phyloP scores from a whole-genome alignment of 2,888 invertebrate species.

The Pyrgus malvae region DNA sequence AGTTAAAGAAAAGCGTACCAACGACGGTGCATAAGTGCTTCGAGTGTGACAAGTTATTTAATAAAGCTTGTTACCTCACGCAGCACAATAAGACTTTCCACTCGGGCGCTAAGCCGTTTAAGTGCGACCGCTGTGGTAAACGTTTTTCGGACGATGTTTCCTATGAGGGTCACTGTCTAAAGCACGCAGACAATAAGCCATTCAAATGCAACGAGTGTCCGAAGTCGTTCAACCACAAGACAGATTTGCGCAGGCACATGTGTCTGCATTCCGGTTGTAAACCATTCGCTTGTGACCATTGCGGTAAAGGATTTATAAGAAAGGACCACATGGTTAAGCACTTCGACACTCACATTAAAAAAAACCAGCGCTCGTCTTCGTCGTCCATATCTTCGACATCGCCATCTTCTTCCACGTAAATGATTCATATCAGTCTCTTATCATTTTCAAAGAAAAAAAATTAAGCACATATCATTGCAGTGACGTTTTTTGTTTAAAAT shows the following conservation, averaged over 20 bases:
- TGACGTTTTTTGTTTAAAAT: constrained; percentile 38
- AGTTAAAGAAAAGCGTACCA: constrained; percentile 57
- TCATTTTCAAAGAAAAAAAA: constrained; percentile 26
- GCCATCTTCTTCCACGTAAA: constrained; percentile 46
- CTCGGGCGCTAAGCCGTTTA: constrained; percentile 92
- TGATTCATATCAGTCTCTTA: constrained; percentile 26
- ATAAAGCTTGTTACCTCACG: constrained; percentile 92
- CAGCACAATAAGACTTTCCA: constrained; percentile 96
- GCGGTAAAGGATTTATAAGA: constrained; percentile 93
- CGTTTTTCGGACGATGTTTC: constrained; percentile 87
- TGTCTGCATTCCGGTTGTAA: constrained; percentile 93
- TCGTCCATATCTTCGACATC: constrained; percentile 50
- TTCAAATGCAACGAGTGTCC: constrained; percentile 93
- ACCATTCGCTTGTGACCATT: constrained; percentile 90
- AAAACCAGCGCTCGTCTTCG: constrained; percentile 65
- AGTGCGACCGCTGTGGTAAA: constrained; percentile 93
- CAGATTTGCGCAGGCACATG: constrained; percentile 92
- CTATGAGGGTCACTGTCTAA: constrained; percentile 88
- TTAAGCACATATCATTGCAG: constrained; percentile 57
- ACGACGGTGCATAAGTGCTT: constrained; percentile 84
- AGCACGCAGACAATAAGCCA: constrained; percentile 91
- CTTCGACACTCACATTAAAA: constrained; percentile 89
- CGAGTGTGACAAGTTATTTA: constrained; percentile 92
- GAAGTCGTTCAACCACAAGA: constrained; percentile 95
- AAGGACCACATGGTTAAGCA: constrained; percentile 96